phyloP scores from a whole-genome alignment of 2,113 vertebrate genomes.

The Axis porcinus region DNA sequence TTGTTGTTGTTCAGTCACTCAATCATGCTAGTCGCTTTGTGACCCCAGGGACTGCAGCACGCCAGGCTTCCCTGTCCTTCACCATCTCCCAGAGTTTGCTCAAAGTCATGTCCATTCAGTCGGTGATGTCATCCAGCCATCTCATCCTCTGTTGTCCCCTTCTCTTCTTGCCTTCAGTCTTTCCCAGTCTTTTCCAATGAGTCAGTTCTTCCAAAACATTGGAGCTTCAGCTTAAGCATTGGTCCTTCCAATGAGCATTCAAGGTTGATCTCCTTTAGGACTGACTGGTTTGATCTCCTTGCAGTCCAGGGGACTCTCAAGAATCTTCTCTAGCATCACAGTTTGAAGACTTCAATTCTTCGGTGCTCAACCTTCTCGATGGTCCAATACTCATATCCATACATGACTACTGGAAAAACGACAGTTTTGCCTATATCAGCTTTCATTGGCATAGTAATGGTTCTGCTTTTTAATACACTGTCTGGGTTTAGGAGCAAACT shows the following conservation, averaged over 20 bases:
- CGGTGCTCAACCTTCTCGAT: background rate
- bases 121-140: background rate
- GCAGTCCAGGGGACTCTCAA: background rate
- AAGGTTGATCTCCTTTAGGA: background rate
- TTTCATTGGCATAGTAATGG: no score
- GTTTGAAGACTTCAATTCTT: background rate
- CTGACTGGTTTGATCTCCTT: background rate
- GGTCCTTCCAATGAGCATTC: background rate
- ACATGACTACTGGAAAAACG: background rate
- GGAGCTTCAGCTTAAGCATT: background rate
- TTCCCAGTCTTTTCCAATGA: background rate
- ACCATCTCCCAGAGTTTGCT: background rate
- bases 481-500: background rate
- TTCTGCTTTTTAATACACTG: background rate
- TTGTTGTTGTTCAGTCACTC: background rate
- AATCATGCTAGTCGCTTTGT: rapidly evolving
- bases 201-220: background rate
- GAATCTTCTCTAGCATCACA: background rate
- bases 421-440: background rate
- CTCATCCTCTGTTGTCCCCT: background rate
- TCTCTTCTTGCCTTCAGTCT: background rate
- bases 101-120: background rate
- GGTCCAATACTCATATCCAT: background rate
- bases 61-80: background rate
- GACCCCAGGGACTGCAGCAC: background rate